Conservation (phyloP, 1,140 invertebrate species). For the Stegodyphus mimosarum region DNA sequence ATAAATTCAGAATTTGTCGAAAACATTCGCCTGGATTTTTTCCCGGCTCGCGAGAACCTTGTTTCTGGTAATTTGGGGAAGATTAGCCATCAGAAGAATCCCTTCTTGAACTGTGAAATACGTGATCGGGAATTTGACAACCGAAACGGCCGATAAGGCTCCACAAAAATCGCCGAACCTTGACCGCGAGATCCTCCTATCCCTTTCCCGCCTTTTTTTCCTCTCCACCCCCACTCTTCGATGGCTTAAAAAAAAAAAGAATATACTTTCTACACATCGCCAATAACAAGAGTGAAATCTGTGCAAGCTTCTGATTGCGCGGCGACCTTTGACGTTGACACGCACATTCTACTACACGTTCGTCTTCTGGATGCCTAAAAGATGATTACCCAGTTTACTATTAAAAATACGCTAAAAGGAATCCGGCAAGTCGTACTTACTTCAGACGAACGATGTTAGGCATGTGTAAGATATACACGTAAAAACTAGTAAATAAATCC, state of each 20-base stretch:
- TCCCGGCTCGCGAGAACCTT: background rate
- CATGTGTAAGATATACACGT: too few species aligned
- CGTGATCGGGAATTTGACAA: slow-evolving; percentile 22
- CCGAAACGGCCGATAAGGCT: background rate
- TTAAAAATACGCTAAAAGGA: too few species aligned
- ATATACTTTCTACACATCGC: background rate
- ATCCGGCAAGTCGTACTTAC: too few species aligned
- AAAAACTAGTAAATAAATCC: too few species aligned
- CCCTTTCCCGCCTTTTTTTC: background rate
- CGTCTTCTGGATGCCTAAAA: too few species aligned
- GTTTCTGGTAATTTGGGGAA: background rate
- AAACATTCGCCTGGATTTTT: background rate
- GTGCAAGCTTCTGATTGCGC: background rate
- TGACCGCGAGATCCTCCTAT: background rate
- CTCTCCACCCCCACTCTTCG: background rate
- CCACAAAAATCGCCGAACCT: background rate
- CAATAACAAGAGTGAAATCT: background rate
- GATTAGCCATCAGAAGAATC: slow-evolving; percentile 25
- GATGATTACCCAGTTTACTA: too few species aligned
- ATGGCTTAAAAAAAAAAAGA: background rate
- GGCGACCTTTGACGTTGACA: background rate
- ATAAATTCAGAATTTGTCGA: slow-evolving; percentile 23
- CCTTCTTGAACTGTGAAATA: background rate
- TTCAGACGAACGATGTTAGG: too few species aligned
- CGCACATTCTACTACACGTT: too few species aligned